Conservation (phyloP, 2,888 invertebrate genomes). For the Drosophila engyochracea region DNA sequence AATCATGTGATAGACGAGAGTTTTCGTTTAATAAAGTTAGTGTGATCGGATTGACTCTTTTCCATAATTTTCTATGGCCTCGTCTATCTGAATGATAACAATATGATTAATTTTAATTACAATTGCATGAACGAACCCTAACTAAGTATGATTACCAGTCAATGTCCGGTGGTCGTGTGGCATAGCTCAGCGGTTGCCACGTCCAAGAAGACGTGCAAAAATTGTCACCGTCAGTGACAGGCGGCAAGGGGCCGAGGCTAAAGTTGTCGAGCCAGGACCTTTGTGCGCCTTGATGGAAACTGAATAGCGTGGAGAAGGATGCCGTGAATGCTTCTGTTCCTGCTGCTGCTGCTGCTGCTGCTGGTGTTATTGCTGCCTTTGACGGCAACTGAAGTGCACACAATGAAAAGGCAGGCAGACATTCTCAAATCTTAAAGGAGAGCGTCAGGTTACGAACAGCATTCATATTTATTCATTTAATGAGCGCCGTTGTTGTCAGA, state of each 20-base stretch:
- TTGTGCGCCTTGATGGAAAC: slow-evolving; percentile 1
- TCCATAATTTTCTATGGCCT: neutral
- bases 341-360: neutral
- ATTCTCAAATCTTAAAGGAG: slow-evolving; percentile 1
- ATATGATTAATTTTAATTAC: neutral
- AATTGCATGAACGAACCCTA: neutral
- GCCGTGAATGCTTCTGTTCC: neutral
- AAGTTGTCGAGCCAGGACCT: slow-evolving; percentile 7
- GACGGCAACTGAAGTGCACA: slow-evolving; percentile 60
- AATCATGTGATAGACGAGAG: neutral
- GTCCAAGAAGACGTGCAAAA: slow-evolving; percentile 68
- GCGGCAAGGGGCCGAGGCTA: neutral
- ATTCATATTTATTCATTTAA: slow-evolving; percentile 30
- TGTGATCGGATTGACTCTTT: neutral
- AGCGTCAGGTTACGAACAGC: neutral
- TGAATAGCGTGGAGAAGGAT: neutral
- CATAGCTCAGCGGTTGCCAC: slow-evolving; percentile 66
- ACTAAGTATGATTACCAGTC: neutral
- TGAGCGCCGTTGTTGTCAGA: slow-evolving; percentile 19
- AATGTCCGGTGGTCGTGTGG: slow-evolving; percentile 13
- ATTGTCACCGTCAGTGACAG: slow-evolving; percentile 76
- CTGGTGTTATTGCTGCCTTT: slow-evolving; percentile 36
- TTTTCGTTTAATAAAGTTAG: neutral
- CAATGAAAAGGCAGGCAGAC: slow-evolving; percentile 37
- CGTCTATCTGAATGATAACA: neutral